Evolutionary conservation across 2,797 vertebrate species (phyloP), one percentile per base, ranked within the genome.

Genomic region (Cossypha heuglini): DNA sequence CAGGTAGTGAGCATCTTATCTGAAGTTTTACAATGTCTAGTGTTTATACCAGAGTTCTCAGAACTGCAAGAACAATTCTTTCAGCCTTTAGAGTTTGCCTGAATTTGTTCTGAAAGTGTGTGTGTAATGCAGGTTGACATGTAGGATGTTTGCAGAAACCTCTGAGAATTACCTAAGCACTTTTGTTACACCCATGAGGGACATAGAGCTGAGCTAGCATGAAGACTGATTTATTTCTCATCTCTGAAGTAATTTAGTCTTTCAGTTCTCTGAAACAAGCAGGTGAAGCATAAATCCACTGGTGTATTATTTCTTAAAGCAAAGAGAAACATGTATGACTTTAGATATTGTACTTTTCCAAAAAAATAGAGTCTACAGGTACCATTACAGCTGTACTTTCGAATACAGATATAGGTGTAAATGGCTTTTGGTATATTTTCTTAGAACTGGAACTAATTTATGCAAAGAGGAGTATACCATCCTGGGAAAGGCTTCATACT

Each of bases 201-300:
- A 66, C 16, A 4, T 0, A 73, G 83, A 80, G 52, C 31, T 51
- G 78, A 96, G 74, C 35, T 64, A 37, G 46, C 68, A 62, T 13
- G 83, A 81, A 89, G 67, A 63, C 54, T 88, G 84, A 55, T 86
- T 94, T 95, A 48, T 95, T 93, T 96, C 37, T 88, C 37, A 46
- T 78, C 48, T 59, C 75, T 91, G 58, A 94, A 91, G 91, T 95
- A 80, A 87, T 61, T 61, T 83, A 93, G 33, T 31, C 33, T 62
- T 90, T 92, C 2, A 10, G 11, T 62, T 91, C 49, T 91, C 61
- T 33, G 35, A 74, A 92, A 74, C 0, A 5, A 64, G 59, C 35
- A 68, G 22, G 1, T 86, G 61, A 83, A 82, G 28, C 17, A 58
- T 62, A 84, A 83, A 93, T 78, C 86, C n/a, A 26, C 33, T 58